phyloP scores from a whole-genome alignment of 2,888 invertebrate species.

The Drosophila picticornis region DNA sequence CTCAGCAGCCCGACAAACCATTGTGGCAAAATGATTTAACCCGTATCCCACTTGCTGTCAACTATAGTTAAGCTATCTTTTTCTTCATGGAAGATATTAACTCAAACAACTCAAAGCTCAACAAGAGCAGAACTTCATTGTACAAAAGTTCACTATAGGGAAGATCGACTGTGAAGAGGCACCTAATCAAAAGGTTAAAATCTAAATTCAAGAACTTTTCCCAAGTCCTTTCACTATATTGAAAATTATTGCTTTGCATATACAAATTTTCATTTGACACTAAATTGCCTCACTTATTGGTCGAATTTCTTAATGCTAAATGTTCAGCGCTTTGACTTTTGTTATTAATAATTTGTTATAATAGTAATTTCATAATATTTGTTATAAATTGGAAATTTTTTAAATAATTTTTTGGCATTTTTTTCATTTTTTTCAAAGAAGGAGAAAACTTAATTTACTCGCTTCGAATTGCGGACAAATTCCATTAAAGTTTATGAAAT shows the following conservation, averaged over 20 bases:
- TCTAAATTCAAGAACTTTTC: not conserved
- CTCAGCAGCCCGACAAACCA: conserved; percentile 54
- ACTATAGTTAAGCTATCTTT: not conserved
- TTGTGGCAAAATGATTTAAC: conserved; percentile 63
- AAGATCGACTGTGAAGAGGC: not conserved
- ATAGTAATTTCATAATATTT: not conserved
- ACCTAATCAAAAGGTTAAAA: not conserved
- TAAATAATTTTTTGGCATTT: not conserved
- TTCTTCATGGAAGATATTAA: not conserved
- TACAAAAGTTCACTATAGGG: not conserved
- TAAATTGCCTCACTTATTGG: not conserved
- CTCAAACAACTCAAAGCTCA: not conserved
- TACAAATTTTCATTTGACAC: not conserved
- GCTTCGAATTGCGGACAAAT: not conserved
- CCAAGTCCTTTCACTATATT: not conserved
- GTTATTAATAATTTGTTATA: not conserved
- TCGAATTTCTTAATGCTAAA: not conserved
- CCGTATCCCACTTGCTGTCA: conserved; percentile 44
- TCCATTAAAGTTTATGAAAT: conserved; percentile 2
- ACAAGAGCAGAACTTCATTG: not conserved
- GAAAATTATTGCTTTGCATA: not conserved
- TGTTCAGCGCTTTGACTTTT: not conserved
- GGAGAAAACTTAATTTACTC: not conserved
- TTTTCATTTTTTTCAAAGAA: not conserved
- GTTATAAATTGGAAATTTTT: not conserved